phyloP scores from a whole-genome alignment of 2,888 invertebrate genomes.

The Diaprepes abbreviatus region DNA sequence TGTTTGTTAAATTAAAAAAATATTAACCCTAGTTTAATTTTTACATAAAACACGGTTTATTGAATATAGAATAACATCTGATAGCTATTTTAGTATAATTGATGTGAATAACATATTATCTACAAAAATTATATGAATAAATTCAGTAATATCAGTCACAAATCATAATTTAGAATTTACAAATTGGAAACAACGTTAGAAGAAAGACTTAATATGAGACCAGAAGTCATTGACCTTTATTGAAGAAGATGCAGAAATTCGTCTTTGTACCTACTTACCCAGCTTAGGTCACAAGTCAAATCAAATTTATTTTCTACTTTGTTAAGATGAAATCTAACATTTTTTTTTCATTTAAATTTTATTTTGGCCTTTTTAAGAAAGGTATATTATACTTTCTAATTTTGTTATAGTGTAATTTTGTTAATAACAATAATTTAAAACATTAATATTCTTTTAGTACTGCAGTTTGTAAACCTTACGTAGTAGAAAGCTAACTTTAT shows the following conservation, averaged over 20 bases:
- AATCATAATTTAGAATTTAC: conserved; percentile 21
- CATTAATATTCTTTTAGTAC: no score
- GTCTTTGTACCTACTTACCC: conserved; percentile 43
- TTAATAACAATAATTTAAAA: neutral
- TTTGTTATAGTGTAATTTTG: neutral
- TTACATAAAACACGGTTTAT: no score
- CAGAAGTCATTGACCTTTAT: conserved; percentile 47
- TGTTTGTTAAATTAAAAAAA: no score
- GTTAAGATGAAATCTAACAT: conserved; percentile 36
- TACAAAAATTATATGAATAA: no score
- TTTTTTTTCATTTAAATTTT: conserved; percentile 22
- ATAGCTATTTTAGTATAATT: no score
- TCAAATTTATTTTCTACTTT: conserved; percentile 47
- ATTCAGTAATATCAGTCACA: neutral
- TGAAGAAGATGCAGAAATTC: conserved; percentile 51
- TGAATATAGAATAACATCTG: no score
- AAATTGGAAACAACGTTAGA: conserved; percentile 48
- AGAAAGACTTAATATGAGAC: conserved; percentile 43
- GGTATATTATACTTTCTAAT: neutral
- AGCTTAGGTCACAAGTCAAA: conserved; percentile 48
- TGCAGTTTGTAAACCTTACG: no score
- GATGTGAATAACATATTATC: no score
- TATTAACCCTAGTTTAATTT: no score
- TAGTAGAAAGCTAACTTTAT: no score
- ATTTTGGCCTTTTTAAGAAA: neutral